Evolutionary conservation across 1,140 invertebrate genomes (phyloP).

Genomic region (Venustaconcha ellipsiformis): DNA sequence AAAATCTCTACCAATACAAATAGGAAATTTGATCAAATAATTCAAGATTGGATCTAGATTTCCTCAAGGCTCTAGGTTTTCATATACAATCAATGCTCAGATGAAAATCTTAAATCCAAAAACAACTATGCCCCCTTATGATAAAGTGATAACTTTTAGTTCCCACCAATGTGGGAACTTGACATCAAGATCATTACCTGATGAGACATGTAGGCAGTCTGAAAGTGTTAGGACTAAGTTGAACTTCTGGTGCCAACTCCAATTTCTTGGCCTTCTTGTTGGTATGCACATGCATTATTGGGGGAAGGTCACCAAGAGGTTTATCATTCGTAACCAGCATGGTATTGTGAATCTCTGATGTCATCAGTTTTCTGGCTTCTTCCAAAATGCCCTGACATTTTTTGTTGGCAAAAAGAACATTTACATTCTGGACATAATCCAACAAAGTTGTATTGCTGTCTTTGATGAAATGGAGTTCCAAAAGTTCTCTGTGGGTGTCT

Average conservation of each 20-base stretch:
- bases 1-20: too few relatives aligned
- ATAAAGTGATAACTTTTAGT: too few relatives aligned
- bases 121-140: too few relatives aligned
- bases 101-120: too few relatives aligned
- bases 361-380: slow-evolving; percentile 80
- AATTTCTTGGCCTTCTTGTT: slow-evolving; percentile 41
- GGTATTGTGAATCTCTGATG: slow-evolving; percentile 84
- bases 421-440: slow-evolving; percentile 82
- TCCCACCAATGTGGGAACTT: background rate
- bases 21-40: too few relatives aligned
- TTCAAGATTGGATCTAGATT: too few relatives aligned
- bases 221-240: slow-evolving; percentile 60
- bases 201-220: slow-evolving; percentile 74
- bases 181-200: slow-evolving; percentile 68
- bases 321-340: slow-evolving; percentile 71
- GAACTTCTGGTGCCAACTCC: slow-evolving; percentile 42
- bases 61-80: too few relatives aligned
- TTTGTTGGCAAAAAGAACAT: slow-evolving; percentile 83
- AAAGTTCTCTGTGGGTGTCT: slow-evolving; percentile 77
- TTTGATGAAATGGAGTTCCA: slow-evolving; percentile 64
- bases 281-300: slow-evolving; percentile 25
- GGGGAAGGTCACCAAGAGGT: slow-evolving; percentile 48
- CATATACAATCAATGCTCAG: too few relatives aligned
- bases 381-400: slow-evolving; percentile 80
- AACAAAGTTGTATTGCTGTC: slow-evolving; percentile 71